phyloP scores from a whole-genome alignment of 2,888 invertebrate genomes.

The Drosophila kuntzei region DNA sequence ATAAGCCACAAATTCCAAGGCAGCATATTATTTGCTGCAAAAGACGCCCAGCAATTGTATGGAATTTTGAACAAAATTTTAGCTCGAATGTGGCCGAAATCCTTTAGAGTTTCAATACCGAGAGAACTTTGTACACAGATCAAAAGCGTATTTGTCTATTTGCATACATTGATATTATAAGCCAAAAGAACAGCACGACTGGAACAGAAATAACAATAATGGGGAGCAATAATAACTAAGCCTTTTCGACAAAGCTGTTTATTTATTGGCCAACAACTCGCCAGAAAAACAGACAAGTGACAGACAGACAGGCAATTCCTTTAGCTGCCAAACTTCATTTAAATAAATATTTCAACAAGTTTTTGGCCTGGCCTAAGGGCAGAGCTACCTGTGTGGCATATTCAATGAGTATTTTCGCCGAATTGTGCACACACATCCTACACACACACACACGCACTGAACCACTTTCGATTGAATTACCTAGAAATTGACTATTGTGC shows the following conservation, averaged over 20 bases:
- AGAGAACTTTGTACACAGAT: conserved; percentile 24
- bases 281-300: background rate
- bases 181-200: conserved; percentile 4
- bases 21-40: conserved; percentile 12
- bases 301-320: conserved; percentile 18
- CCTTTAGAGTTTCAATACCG: background rate
- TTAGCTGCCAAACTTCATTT: conserved; percentile 41
- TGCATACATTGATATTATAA: conserved; percentile 53
- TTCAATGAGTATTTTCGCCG: conserved; percentile 54
- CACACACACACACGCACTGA: background rate
- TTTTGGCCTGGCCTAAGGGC: conserved; percentile 25
- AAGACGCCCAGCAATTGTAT: conserved; percentile 3
- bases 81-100: background rate
- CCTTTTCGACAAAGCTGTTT: conserved; percentile 40
- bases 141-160: conserved; percentile 50
- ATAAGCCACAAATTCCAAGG: conserved; percentile 10
- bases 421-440: conserved; percentile 21
- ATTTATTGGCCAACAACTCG: conserved; percentile 23
- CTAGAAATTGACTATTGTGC: conserved; percentile 41
- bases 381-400: conserved; percentile 57
- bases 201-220: background rate
- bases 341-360: conserved; percentile 55
- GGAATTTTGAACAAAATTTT: conserved; percentile 5
- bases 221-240: conserved; percentile 32
- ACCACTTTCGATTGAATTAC: conserved; percentile 42